These are phyloP conservation scores for Poecilus cupreus DNA, from an alignment of 2,888 invertebrate genomes.

Conservation along the genomic window DNA sequence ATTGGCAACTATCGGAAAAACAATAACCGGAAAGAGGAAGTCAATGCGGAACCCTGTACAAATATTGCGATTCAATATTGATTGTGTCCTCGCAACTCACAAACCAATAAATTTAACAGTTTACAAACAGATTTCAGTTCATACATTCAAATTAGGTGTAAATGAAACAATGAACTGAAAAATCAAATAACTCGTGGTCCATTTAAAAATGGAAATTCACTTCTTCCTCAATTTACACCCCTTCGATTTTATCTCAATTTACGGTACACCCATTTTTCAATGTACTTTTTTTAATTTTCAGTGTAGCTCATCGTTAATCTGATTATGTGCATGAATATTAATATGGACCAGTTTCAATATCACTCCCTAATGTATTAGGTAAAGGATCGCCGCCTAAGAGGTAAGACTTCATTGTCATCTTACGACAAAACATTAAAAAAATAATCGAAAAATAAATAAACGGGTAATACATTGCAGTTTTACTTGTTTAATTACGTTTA, in stretches of 20 bases:
- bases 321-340: not conserved
- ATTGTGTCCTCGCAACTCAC: conserved; percentile 15
- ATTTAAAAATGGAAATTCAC: conserved; percentile 2
- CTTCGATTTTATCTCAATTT: not conserved
- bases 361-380: no score
- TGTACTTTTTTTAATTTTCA: not conserved
- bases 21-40: conserved; percentile 11
- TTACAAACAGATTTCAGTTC: conserved; percentile 20
- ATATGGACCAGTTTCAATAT: not conserved
- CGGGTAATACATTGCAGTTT: no score
- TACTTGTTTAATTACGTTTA: no score
- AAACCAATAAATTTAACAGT: conserved; percentile 31
- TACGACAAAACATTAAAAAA: no score
- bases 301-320: not conserved
- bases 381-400: no score
- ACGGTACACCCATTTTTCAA: not conserved
- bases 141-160: conserved; percentile 22
- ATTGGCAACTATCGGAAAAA: conserved; percentile 7
- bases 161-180: conserved; percentile 27
- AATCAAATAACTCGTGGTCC: conserved; percentile 11
- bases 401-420: no score
- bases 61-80: conserved; percentile 42
- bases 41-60: not conserved
- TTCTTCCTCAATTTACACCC: not conserved
- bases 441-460: no score